Base-by-base conservation (phyloP, 2,113 vertebrate genomes). In the Sebastes fasciatus region DNA sequence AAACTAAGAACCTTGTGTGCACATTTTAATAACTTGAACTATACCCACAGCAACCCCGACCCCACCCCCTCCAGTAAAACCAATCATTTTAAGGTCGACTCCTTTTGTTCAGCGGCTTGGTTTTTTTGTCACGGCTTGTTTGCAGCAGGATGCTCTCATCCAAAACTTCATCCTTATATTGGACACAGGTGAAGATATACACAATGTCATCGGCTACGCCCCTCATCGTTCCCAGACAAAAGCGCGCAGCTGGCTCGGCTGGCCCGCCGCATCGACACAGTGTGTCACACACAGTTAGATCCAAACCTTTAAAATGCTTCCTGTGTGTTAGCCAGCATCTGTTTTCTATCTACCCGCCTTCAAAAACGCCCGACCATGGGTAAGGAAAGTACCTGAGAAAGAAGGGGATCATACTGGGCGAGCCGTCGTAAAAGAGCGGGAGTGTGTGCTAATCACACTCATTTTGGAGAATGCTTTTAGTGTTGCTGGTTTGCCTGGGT, bases 301-400 rank as follows among this genome's bases (percentile, higher is more conserved):
- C 85, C 65, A 61, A 85, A 88, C 70, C 55, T 86, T 86, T 80
- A 63, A 89, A 93, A 90, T 17, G 62, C 63, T 88, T 89, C 84
- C 89, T 87, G 87, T 86, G 82, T 51, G 66, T 83, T 49, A 82
- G 74, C 10, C 58, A n/a, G 83, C 94, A 95, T 94, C 93, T 95
- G 94, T 84, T 93, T 94, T 93, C 79, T 90, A 94, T 95, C 90
- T 45, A 90, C 51, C 77, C 21, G 16, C 66, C 87, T 83, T 23
- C 80, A 26, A 90, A 89, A 90, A 73, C 0, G 6, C 21, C 58
- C 13, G 8, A 66, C 74, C 26, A 2, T 11, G 58, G 46, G 76
- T 64, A 74, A 81, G 70, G 61, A 86, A 86, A 86, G 85, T 80
- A 88, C 84, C 85, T 76, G 84, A 85, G 68, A 75, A 49, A 68